Percentiles rank a stretch among this genome's conserved stretches.
Evolutionary conservation across 2,888 invertebrate genomes (phyloP).

Genomic region (Thera britannica): DNA sequence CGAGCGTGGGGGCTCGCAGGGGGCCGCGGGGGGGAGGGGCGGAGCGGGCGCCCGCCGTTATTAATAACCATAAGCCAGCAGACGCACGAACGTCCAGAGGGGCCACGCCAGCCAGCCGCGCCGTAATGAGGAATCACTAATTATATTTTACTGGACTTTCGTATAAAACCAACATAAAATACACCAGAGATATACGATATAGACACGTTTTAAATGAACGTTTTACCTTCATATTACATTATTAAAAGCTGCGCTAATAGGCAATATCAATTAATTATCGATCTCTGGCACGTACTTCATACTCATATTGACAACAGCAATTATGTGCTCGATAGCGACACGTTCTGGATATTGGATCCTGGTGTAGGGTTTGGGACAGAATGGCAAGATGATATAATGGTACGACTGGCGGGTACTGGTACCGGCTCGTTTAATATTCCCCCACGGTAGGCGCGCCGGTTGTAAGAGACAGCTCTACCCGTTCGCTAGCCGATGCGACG

Average conservation of each 20-base stretch:
- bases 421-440: constrained; percentile 78
- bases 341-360: constrained; percentile 50
- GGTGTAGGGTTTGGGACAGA: constrained; percentile 51
- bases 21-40: constrained; percentile 57
- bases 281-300: constrained; percentile 21
- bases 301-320: constrained; percentile 11
- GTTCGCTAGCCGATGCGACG: constrained; percentile 57
- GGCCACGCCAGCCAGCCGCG: constrained; percentile 73
- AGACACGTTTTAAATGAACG: constrained; percentile 45
- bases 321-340: constrained; percentile 33
- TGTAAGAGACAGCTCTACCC: constrained; percentile 77
- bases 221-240: constrained; percentile 37
- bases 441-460: constrained; percentile 72
- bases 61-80: constrained; percentile 85
- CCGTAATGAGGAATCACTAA: constrained; percentile 85
- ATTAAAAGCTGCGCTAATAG: constrained; percentile 39
- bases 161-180: constrained; percentile 73
- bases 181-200: constrained; percentile 54
- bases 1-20: constrained; percentile 50
- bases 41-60: constrained; percentile 73
- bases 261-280: constrained; percentile 37
- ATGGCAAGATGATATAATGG: constrained; percentile 70
- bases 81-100: constrained; percentile 85
- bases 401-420: constrained; percentile 53
- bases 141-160: constrained; percentile 84